phyloP scores from a whole-genome alignment of 1,140 invertebrate species.

The Magallana angulata region DNA sequence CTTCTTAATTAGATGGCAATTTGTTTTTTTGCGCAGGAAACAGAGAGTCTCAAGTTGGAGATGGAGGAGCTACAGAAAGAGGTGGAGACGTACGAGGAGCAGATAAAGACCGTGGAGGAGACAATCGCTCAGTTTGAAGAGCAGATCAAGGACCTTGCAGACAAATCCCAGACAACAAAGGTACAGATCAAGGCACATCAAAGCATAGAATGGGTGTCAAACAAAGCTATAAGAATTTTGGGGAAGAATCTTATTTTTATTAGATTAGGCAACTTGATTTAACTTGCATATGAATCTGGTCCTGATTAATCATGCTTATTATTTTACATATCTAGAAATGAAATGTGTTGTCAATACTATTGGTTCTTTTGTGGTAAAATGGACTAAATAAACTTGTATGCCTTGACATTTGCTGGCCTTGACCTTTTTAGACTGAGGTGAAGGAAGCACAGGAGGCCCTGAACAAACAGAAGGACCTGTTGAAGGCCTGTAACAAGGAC shows the following conservation, averaged over 20 bases:
- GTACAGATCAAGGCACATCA: constrained; percentile 46
- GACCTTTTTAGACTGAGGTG: constrained; percentile 71
- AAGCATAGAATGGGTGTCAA: no score
- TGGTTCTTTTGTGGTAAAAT: no score
- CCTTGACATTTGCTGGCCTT: no score
- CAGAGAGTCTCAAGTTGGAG: constrained; percentile 89
- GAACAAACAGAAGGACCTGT: constrained; percentile 87
- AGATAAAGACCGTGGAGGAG: constrained; percentile 81
- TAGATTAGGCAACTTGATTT: no score
- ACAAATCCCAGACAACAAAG: constrained; percentile 79
- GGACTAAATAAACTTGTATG: no score
- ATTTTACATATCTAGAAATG: no score
- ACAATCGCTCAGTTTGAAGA: constrained; percentile 81
- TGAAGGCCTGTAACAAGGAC: constrained; percentile 88
- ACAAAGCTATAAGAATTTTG: no score
- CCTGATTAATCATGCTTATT: no score
- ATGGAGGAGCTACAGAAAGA: constrained; percentile 86
- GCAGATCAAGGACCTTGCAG: constrained; percentile 80
- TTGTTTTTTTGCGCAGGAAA: constrained; percentile 81
- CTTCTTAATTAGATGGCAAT: not conserved
- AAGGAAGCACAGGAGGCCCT: constrained; percentile 83
- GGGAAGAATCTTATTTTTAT: no score
- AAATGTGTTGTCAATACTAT: no score
- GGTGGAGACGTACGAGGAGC: constrained; percentile 84
- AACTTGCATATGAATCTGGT: no score